Base-by-base conservation (phyloP, 2,797 vertebrate species). In the Typhlichthys eigenmanni region DNA sequence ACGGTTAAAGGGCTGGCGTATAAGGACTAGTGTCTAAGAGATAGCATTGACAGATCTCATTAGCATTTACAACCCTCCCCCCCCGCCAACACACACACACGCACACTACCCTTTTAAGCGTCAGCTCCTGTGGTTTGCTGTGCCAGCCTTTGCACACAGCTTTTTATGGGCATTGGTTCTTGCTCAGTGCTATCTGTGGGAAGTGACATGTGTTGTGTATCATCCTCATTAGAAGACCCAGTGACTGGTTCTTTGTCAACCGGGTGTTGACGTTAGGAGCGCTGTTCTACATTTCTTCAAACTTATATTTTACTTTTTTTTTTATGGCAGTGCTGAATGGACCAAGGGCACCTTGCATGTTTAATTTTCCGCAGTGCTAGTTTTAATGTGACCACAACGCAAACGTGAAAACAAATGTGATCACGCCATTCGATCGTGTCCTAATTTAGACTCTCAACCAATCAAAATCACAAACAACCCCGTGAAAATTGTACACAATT, bases 281-380 rank as follows among this genome's bases (percentile, higher is more conserved):
- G 10, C 38, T 43, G 38, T 43, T 9, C 8, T 71, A 55, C 32
- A 46, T 29, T 29, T 29, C 24, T 29, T 29, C 4, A 29, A 29
- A 29, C 3, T 29, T 29, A 29, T 29, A 29, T 29, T 29, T 4
- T 24, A 24, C 24, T 24, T 24, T 1, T 79, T 61, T 34, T 71
- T 77, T 79, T 64, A 74, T 46, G 2, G 58, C 13, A 2, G 49
- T 48, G 17, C 50, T 2, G 50, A 55, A 64, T 47, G 58, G 81
- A 54, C 72, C 67, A 68, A 71, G 58, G 65, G 67, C 64, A 71
- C 60, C 59, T 72, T 82, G 79, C 85, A 88, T 86, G 80, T 85
- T 86, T 85, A 75, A 87, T 88, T 85, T 83, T 86, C 86, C 81
- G 72, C 75, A 65, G 60, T 74, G 47, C 69, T 81, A 65, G 75